phyloP scores from a whole-genome alignment of 1,140 invertebrate genomes.

The Eueides isabella region DNA sequence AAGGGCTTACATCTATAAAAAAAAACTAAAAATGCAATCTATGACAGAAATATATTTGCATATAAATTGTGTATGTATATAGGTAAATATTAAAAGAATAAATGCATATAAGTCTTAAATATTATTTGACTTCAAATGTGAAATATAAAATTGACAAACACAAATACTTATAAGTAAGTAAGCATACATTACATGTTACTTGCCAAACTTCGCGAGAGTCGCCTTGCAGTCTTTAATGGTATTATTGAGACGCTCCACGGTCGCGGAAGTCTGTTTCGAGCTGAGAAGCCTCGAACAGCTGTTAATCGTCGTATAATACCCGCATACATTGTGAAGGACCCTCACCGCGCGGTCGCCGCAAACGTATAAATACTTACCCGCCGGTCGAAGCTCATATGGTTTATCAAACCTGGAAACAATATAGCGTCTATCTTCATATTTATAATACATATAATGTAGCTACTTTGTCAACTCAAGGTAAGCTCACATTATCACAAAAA shows the following conservation, averaged over 20 bases:
- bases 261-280: constrained; percentile 85
- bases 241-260: constrained; percentile 88
- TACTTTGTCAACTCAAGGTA: not conserved
- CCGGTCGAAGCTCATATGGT: constrained; percentile 87
- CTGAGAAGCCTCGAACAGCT: constrained; percentile 86
- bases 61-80: not conserved
- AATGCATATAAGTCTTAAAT: not conserved
- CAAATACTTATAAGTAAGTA: not conserved
- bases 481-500: not conserved
- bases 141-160: not conserved
- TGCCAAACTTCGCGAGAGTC: constrained; percentile 80
- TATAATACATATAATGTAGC: not conserved
- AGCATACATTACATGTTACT: constrained; percentile 33
- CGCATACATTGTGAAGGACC: constrained; percentile 92
- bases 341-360: constrained; percentile 90
- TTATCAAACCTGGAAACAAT: constrained; percentile 84
- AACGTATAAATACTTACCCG: constrained; percentile 88
- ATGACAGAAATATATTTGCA: not conserved
- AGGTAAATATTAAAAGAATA: not conserved
- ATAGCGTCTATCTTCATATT: constrained; percentile 18
- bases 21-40: not conserved
- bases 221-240: constrained; percentile 86
- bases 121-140: not conserved
- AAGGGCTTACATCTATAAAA: not conserved
- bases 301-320: constrained; percentile 86